phyloP scores from a whole-genome alignment of 2,888 invertebrate genomes.

The Tridacna gigas region DNA sequence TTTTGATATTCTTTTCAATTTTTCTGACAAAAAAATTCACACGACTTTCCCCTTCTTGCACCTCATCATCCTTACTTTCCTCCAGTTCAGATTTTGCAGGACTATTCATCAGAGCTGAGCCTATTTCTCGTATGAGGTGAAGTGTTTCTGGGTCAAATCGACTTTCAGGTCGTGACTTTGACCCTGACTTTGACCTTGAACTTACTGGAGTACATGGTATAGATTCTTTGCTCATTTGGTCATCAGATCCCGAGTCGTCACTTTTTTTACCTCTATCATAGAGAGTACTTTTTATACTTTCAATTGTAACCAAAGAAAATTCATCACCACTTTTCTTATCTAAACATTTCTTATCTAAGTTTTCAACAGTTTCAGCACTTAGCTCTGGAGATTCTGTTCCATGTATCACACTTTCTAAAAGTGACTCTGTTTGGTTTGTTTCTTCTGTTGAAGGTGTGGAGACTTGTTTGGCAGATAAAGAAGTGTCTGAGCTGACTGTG shows the following conservation, averaged over 20 bases:
- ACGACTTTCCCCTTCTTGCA: slow-evolving; percentile 60
- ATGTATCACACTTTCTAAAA: no score
- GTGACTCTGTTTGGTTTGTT: background rate
- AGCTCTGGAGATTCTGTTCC: background rate
- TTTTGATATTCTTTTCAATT: slow-evolving; percentile 69
- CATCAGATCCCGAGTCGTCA: slow-evolving; percentile 9
- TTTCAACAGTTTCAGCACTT: background rate
- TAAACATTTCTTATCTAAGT: no score
- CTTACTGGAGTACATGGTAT: background rate
- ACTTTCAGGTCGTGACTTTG: slow-evolving; percentile 38
- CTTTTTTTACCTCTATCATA: slow-evolving; percentile 29
- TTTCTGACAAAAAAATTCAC: slow-evolving; percentile 74
- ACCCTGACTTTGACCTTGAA: slow-evolving; percentile 5
- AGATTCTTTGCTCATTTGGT: slow-evolving; percentile 25
- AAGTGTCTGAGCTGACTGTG: background rate
- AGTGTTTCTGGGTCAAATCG: slow-evolving; percentile 73
- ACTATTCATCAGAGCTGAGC: slow-evolving; percentile 73
- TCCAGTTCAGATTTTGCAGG: slow-evolving; percentile 67
- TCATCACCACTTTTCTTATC: slow-evolving; percentile 6
- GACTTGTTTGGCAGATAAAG: slow-evolving; percentile 4
- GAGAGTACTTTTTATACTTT: slow-evolving; percentile 36
- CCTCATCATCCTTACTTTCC: slow-evolving; percentile 57
- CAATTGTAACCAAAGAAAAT: slow-evolving; percentile 10
- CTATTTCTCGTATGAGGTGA: slow-evolving; percentile 75
- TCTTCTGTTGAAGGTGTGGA: background rate